Percentiles rank a stretch among this genome's conserved stretches.
Evolutionary conservation across 2,888 invertebrate species (phyloP).

Genomic region (Apotomis capreana): DNA sequence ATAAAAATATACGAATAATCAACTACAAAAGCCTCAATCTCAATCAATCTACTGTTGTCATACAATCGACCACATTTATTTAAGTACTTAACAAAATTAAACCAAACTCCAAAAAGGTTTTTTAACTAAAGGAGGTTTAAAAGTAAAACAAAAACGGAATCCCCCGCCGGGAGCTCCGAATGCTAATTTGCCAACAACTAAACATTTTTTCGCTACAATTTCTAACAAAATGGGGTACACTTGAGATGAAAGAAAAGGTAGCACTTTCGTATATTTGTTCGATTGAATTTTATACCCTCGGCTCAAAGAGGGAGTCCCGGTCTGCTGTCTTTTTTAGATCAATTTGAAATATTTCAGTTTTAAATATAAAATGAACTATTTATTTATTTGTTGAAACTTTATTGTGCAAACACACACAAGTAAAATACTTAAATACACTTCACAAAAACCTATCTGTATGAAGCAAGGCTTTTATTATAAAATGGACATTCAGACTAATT

Average conservation of each 20-base stretch:
- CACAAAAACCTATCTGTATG: too few species aligned
- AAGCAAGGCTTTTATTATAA: too few species aligned
- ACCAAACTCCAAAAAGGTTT: slow-evolving; percentile 11
- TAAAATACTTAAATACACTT: too few species aligned
- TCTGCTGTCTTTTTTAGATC: too few species aligned
- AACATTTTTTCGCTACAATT: slow-evolving; percentile 67
- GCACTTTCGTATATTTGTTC: slow-evolving; percentile 1
- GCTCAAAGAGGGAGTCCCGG: not conserved
- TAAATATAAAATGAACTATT: not conserved
- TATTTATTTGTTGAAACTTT: too few species aligned
- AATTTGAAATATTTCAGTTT: not conserved
- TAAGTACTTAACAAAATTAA: slow-evolving; percentile 13
- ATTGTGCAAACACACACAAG: too few species aligned
- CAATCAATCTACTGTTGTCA: too few species aligned
- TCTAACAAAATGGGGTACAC: slow-evolving; percentile 53
- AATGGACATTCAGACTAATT: too few species aligned
- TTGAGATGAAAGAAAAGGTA: slow-evolving; percentile 36
- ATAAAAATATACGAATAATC: too few species aligned
- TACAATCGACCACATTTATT: too few species aligned
- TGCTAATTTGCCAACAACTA: slow-evolving; percentile 70
- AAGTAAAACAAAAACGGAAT: slow-evolving; percentile 37
- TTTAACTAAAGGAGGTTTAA: slow-evolving; percentile 21
- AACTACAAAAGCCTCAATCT: too few species aligned
- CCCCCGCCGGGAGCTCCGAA: slow-evolving; percentile 53
- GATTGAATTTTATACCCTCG: slow-evolving; percentile 1